phyloP scores from a whole-genome alignment of 2,797 vertebrate genomes.

The Chrosomus eos region DNA sequence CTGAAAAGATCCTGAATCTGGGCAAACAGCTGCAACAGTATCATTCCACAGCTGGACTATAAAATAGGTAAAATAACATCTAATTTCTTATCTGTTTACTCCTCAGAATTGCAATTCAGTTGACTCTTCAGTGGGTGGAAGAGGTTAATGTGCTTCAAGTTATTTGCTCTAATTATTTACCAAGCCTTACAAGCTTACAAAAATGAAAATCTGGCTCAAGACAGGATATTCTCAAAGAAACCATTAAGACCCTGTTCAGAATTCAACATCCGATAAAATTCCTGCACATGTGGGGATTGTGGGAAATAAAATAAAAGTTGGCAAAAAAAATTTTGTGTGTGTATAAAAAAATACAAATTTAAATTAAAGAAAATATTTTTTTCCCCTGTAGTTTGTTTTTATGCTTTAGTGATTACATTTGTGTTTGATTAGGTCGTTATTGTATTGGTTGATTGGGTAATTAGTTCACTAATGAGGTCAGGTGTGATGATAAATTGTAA shows the following conservation, averaged over 20 bases:
- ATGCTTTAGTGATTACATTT: too few relatives aligned
- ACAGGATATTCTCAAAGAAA: neutral
- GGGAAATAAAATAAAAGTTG: neutral
- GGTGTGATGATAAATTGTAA: too few relatives aligned
- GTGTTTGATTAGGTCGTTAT: too few relatives aligned
- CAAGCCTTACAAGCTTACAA: neutral
- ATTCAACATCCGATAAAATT: neutral
- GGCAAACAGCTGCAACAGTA: neutral
- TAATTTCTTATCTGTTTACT: too few relatives aligned
- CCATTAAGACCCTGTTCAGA: neutral
- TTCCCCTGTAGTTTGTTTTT: too few relatives aligned
- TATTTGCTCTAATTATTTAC: neutral
- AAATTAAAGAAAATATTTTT: too few relatives aligned
- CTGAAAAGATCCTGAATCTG: neutral
- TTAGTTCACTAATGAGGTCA: too few relatives aligned
- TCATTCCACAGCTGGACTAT: neutral
- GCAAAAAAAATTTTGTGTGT: too few relatives aligned
- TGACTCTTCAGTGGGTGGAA: neutral
- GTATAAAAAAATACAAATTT: too few relatives aligned
- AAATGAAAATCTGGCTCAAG: neutral
- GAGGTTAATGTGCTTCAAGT: neutral
- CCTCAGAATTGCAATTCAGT: neutral
- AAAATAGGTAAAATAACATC: too few relatives aligned
- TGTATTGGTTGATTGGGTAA: too few relatives aligned
- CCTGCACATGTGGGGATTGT: neutral